These are phyloP conservation scores for Neotoxoptera formosana DNA, from an alignment of 1,140 invertebrate genomes.

Conservation along the genomic window DNA sequence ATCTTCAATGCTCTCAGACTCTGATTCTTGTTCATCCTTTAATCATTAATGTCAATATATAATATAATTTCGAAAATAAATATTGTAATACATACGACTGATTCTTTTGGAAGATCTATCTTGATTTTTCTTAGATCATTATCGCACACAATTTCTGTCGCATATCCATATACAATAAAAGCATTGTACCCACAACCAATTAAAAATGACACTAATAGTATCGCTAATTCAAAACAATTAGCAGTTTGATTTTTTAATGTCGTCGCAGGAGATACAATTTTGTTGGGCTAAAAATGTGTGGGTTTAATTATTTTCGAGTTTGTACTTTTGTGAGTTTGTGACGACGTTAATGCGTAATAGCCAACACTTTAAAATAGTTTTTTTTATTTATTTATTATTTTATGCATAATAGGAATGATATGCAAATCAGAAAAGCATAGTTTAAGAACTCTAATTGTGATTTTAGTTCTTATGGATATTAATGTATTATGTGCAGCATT, in stretches of 20 bases:
- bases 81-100: background rate
- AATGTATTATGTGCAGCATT: too few relatives aligned
- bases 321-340: background rate
- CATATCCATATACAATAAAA: conserved; percentile 87
- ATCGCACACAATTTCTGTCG: conserved; percentile 73
- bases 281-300: conserved; percentile 71
- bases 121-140: conserved; percentile 68
- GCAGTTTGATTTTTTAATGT: conserved; percentile 74
- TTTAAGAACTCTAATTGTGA: too few relatives aligned
- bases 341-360: background rate
- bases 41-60: background rate
- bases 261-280: conserved; percentile 78
- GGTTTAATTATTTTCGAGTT: background rate
- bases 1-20: background rate
- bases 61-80: background rate
- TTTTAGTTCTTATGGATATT: too few relatives aligned
- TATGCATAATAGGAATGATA: background rate
- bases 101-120: conserved; percentile 21
- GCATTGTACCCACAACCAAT: conserved; percentile 85
- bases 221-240: conserved; percentile 84
- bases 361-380: background rate
- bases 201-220: conserved; percentile 78
- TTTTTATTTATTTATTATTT: too few relatives aligned
- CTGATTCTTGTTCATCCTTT: background rate
- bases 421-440: too few relatives aligned